These are phyloP conservation scores for Drosophila anomalata DNA, from an alignment of 2,888 invertebrate genomes.

Conservation along the genomic window DNA sequence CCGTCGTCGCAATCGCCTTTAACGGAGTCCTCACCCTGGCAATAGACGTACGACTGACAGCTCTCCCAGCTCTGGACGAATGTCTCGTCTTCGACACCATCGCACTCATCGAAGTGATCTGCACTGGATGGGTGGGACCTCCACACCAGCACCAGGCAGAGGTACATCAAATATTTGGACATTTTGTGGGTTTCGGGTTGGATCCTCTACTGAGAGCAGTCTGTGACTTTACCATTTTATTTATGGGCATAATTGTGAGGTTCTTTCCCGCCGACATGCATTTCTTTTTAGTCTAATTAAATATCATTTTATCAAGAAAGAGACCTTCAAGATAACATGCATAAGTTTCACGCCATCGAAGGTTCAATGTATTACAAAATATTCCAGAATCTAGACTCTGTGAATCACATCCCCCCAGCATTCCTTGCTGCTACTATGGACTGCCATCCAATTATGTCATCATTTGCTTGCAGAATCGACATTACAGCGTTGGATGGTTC, in stretches of 20 bases:
- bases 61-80: conserved; percentile 72
- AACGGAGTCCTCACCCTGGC: conserved; percentile 73
- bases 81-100: conserved; percentile 48
- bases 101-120: conserved; percentile 72
- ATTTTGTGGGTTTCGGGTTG: conserved; percentile 41
- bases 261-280: conserved; percentile 44
- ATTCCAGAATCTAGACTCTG: conserved; percentile 1
- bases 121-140: conserved; percentile 12
- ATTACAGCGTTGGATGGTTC: conserved; percentile 59
- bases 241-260: conserved; percentile 47
- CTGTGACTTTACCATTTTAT: conserved; percentile 31
- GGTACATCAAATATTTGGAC: conserved; percentile 42
- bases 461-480: conserved; percentile 45
- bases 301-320: conserved; percentile 49
- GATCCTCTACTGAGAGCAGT: conserved; percentile 51
- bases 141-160: conserved; percentile 17
- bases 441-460: conserved; percentile 55
- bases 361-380: conserved; percentile 38
- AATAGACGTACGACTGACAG: conserved; percentile 80
- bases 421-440: background rate
- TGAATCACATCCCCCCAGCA: conserved; percentile 42
- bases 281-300: conserved; percentile 71
- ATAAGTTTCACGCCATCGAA: conserved; percentile 5
- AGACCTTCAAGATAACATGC: conserved; percentile 42
- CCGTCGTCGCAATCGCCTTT: conserved; percentile 73